Evolutionary conservation across 2,113 vertebrate genomes (phyloP), one percentile per base, ranked within the genome.

Genomic region (Lethenteron camtschaticum): DNA sequence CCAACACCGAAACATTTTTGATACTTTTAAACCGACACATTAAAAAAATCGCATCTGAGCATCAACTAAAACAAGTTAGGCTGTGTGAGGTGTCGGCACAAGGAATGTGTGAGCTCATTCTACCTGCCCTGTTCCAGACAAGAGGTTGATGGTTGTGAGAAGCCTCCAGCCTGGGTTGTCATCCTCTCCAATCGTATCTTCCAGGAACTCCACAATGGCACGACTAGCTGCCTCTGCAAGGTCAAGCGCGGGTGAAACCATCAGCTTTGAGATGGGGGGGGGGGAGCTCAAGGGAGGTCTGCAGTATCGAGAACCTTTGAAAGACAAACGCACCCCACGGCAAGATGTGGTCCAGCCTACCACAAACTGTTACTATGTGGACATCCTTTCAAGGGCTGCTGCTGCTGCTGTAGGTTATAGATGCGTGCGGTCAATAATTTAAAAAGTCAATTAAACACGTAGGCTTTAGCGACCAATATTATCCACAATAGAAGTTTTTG

Each of bases 161-260:
- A 99, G 87, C 91, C 96, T 99, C 94, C 94, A 99, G 68, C 92
- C 92, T 72, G 90, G 86, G 72, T 90, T 96, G 55, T 92, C 84
- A 79, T 99, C 94, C 80, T 99, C 94, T 56, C 89, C 95, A 82
- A 96, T 90, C 81, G 95, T 97, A 77, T 95, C 85, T 82, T 96
- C 92, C 78, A 99, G 80, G 74, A 99, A 99, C 71, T 96, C 90
- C 75, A 99, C 91, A 66, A 99, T 99, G 75, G 94, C 92, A 76
- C 90, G 84, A 78, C 91, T 96, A 72, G 94, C 94, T 69, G 92
- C 94, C 79, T 99, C 94, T 99, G 78, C 3, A 72, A 68, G 57
- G 69, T 71, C 55, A 8, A 12, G 57, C 9, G 11, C 69, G 55
- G 57, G 58, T 16, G 69, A 70, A 56, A 24, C n/a, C 10, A 58